Conservation (phyloP, 2,888 invertebrate genomes). For the Cremastinae sp. region DNA sequence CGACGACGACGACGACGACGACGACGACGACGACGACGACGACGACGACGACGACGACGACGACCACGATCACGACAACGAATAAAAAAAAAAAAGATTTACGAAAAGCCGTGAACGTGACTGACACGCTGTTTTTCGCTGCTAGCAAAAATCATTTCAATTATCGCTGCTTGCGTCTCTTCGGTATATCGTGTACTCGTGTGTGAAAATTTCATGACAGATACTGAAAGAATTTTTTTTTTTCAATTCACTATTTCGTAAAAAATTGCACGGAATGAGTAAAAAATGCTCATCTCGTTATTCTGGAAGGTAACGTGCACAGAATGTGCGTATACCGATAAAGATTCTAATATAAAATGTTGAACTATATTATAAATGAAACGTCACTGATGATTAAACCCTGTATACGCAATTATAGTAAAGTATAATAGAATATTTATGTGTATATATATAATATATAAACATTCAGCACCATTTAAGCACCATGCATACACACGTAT, state of each 20-base stretch:
- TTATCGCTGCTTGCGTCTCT: not conserved
- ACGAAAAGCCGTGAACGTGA: constrained; percentile 5
- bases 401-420: not conserved
- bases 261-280: no score
- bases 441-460: constrained; percentile 60
- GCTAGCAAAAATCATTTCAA: constrained; percentile 3
- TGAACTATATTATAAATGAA: no score
- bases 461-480: constrained; percentile 63
- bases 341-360: no score
- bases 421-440: constrained; percentile 58
- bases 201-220: not conserved
- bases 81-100: constrained; percentile 12
- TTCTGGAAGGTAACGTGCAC: no score
- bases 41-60: not conserved
- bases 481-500: constrained; percentile 64
- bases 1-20: not conserved
- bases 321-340: no score
- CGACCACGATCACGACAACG: not conserved
- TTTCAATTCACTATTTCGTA: no score
- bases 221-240: no score
- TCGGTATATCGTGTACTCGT: constrained; percentile 17
- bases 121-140: not conserved
- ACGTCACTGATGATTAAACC: no score
- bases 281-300: no score
- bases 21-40: constrained; percentile 3